A percentile compares a stretch with the other conserved stretches of the same genome.
phyloP scores from a whole-genome alignment of 2,888 invertebrate genomes.

The Diplazon laetatorius region DNA sequence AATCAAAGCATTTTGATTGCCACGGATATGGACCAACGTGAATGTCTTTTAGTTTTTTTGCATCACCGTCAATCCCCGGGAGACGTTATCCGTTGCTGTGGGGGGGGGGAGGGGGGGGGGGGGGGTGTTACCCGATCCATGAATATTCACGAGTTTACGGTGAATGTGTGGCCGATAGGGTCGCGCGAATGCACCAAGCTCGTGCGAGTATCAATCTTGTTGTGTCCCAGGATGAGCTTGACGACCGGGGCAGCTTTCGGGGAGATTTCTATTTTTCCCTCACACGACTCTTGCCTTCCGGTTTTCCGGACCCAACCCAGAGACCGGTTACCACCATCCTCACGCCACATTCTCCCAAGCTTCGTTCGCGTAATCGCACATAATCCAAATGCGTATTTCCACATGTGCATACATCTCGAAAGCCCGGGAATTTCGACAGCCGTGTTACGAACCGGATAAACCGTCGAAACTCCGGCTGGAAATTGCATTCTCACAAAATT shows the following conservation, averaged over 20 bases:
- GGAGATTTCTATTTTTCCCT: not conserved
- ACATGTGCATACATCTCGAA: too few species aligned
- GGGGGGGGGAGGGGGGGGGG: constrained; percentile 33
- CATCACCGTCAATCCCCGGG: not conserved
- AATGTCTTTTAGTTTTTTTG: constrained; percentile 27
- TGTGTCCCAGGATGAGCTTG: not conserved
- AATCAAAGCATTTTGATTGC: constrained; percentile 15
- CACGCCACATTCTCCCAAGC: too few species aligned
- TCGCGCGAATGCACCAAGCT: constrained; percentile 29
- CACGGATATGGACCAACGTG: constrained; percentile 9
- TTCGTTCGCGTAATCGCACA: too few species aligned
- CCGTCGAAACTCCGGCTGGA: too few species aligned
- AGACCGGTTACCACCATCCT: too few species aligned
- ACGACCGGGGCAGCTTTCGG: not conserved
- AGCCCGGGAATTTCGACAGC: too few species aligned
- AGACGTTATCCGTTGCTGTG: not conserved
- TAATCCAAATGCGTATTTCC: too few species aligned
- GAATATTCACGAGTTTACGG: constrained; percentile 47
- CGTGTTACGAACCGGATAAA: not conserved
- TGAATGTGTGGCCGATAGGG: constrained; percentile 17
- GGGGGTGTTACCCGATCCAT: constrained; percentile 29
- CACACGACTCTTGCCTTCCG: not conserved
- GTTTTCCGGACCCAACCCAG: too few species aligned
- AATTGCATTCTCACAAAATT: too few species aligned
- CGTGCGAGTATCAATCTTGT: constrained; percentile 18